Evolutionary conservation across 1,140 invertebrate species (phyloP).

Genomic region (Leptinotarsa undecemlineata): DNA sequence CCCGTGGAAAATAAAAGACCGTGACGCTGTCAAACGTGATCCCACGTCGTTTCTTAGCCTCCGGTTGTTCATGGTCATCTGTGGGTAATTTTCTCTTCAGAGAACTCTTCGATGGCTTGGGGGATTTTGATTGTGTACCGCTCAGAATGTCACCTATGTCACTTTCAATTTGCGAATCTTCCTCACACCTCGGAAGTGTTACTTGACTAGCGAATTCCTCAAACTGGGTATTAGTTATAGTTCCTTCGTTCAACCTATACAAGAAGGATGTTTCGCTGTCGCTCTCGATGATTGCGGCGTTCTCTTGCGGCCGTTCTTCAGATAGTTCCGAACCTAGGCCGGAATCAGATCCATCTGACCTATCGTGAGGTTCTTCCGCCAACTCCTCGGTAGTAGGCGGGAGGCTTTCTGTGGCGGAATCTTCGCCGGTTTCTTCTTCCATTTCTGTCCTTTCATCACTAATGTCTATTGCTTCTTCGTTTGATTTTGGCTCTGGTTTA

Average conservation of each 20-base stretch:
- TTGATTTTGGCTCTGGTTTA: constrained; percentile 42
- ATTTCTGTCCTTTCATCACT: constrained; percentile 24
- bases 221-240: constrained; percentile 29
- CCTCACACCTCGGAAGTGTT: constrained; percentile 25
- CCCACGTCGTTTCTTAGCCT: constrained; percentile 70
- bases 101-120: constrained; percentile 57
- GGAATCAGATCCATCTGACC: constrained; percentile 81
- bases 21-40: constrained; percentile 92
- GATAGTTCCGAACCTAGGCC: constrained; percentile 62
- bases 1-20: constrained; percentile 92
- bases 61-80: constrained; percentile 56
- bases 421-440: constrained; percentile 43
- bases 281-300: constrained; percentile 55
- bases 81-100: constrained; percentile 60
- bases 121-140: constrained; percentile 31
- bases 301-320: constrained; percentile 55
- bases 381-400: constrained; percentile 46
- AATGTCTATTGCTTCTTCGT: constrained; percentile 37
- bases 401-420: constrained; percentile 54
- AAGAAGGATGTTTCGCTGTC: constrained; percentile 61
- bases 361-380: constrained; percentile 53
- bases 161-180: constrained; percentile 38
- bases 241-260: constrained; percentile 57
- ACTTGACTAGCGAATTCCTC: constrained; percentile 41
- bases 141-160: constrained; percentile 47